Base-by-base conservation (phyloP, 2,113 vertebrate genomes). In the Zonotrichia leucophrys region DNA sequence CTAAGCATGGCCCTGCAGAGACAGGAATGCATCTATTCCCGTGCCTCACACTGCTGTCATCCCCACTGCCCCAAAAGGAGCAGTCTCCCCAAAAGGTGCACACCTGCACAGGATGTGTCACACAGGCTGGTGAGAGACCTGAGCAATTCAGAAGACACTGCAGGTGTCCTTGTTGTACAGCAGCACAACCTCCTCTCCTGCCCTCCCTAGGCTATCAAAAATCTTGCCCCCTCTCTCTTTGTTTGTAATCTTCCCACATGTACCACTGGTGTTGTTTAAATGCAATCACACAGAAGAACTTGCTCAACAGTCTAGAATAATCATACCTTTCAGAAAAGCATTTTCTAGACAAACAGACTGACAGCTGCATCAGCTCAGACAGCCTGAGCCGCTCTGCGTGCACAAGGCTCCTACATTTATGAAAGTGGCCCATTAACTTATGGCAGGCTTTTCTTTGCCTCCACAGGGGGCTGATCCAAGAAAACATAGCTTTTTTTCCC, bases 221-320 rank as follows among this genome's bases (percentile, higher is more conserved):
- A 39, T 5, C 18, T 52, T 20, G 2, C 10, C 24, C 47, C 27
- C 59, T 42, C 53, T 60, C 22, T 50, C 50, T 46, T 30, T 4
- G 1, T 80, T 60, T 67, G 35, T 60, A 81, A 35, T 69, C 72
- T 80, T 87, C 80, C 76, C 73, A 44, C 59, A 31, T 4, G 1
- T 67, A 63, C 53, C n/a, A 4, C n/a, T 8, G 1, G 33, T 1
- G 31, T 60, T 96, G 63, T 79, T 96, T 92, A 92, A 96, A 91
- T 9, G 91, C 91, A 87, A 28, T 93, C 94, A 87, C 74, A 97
- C 46, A 58, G 86, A 87, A 94, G 41, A 95, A 87, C 90, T 84
- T 82, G 92, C 94, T 96, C 96, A 94, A 79, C 50, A 88, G 91
- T 76, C 96, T 91, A 95, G 94, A 97, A 97, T 96, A 96, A 97